Percentiles rank a stretch among this genome's conserved stretches.
Conservation (phyloP, 1,140 invertebrate genomes). For the Tribolium madens region DNA sequence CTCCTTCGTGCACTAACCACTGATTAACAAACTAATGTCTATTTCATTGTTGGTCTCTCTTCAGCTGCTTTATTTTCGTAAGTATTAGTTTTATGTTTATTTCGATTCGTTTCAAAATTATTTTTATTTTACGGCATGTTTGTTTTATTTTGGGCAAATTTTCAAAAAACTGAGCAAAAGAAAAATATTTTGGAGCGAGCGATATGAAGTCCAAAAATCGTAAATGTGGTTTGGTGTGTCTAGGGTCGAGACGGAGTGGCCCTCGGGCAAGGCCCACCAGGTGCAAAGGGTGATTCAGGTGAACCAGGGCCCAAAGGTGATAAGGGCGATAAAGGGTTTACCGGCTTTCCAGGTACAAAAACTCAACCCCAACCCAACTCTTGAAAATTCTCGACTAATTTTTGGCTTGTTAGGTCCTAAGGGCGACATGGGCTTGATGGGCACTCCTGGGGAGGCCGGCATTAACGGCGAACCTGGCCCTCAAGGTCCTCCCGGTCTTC, state of each 20-base stretch:
- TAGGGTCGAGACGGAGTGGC: constrained; percentile 67
- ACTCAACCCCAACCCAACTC: not conserved
- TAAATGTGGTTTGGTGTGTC: constrained; percentile 61
- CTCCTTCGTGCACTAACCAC: constrained; percentile 46
- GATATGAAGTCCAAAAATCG: constrained; percentile 56
- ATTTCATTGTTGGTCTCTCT: constrained; percentile 37
- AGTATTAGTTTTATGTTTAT: constrained; percentile 46
- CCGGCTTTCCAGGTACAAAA: constrained; percentile 65
- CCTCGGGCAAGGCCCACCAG: constrained; percentile 66
- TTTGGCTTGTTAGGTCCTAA: constrained; percentile 60
- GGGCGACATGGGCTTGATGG: constrained; percentile 74
- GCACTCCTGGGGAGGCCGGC: constrained; percentile 83
- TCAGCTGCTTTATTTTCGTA: constrained; percentile 48
- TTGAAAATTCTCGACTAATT: not conserved
- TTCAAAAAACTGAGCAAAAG: not conserved
- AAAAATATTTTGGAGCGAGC: not conserved
- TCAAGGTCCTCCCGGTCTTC: constrained; percentile 86
- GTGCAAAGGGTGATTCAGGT: constrained; percentile 70
- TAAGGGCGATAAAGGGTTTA: constrained; percentile 89
- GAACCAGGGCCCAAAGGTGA: constrained; percentile 86
- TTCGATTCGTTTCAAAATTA: constrained; percentile 15
- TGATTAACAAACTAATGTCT: constrained; percentile 51
- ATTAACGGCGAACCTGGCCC: constrained; percentile 87
- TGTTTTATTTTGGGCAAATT: not conserved
- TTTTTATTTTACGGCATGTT: constrained; percentile 1